These are phyloP conservation scores for Dicroscelio sp. DNA, from an alignment of 2,888 invertebrate species.

Conservation along the genomic window DNA sequence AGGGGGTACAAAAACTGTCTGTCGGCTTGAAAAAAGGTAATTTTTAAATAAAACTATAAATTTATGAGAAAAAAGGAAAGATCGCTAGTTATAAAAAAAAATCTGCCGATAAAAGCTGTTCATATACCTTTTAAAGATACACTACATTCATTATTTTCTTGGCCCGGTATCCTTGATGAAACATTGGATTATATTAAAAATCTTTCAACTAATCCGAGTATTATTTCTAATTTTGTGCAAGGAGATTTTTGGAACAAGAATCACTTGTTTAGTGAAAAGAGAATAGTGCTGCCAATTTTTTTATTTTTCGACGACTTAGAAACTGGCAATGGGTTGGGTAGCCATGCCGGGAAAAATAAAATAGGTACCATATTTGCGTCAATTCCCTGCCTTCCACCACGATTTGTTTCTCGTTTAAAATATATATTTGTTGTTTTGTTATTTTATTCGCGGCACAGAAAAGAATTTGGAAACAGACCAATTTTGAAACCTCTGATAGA, in stretches of 20 bases:
- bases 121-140: not conserved
- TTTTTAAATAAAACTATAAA: too few relatives aligned
- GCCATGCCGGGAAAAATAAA: conserved; percentile 27
- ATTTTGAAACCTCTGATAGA: conserved; percentile 1
- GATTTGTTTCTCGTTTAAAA: not conserved
- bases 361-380: not conserved
- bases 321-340: conserved; percentile 6
- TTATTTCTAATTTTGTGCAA: conserved; percentile 30
- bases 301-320: conserved; percentile 2
- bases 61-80: not conserved
- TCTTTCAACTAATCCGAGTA: not conserved
- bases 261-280: not conserved
- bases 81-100: not conserved
- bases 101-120: conserved; percentile 3
- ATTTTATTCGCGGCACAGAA: conserved; percentile 11
- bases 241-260: conserved; percentile 18
- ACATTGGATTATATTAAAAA: conserved; percentile 15
- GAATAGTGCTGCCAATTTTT: not conserved
- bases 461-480: not conserved
- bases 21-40: too few relatives aligned
- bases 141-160: conserved; percentile 19
- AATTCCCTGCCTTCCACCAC: conserved; percentile 15
- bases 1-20: too few relatives aligned
- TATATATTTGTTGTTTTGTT: conserved; percentile 13
- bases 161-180: conserved; percentile 22